Base-by-base conservation (phyloP, 2,797 vertebrate species). In the Chaunax sp. region DNA sequence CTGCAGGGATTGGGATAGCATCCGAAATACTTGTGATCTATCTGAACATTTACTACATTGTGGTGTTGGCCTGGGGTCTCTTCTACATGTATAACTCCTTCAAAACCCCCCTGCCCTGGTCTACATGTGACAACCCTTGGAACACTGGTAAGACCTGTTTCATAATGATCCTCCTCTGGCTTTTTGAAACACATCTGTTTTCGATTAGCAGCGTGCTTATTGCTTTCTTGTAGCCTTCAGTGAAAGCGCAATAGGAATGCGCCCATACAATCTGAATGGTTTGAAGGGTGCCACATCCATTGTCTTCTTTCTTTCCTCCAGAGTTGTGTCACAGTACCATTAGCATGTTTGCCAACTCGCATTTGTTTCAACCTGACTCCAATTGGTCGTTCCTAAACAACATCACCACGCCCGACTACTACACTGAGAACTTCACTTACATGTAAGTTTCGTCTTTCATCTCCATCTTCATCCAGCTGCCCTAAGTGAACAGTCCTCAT, bases 11-110 rank as follows among this genome's bases (percentile, higher is more conserved):
- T 20, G 98, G 98, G 1, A 81, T 96, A 53, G 96, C 96, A 0
- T 94, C 95, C 13, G 95, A 97, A 75, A 90, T 98, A 56, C 94
- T 97, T 0, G 95, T 95, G 57, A 70, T 85, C 15, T 99, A 96
- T 69, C 51, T 96, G 71, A 97, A 96, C 72, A 59, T 97, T 81
- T 97, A 96, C 87, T 96, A 96, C 85, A 96, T 98, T 5, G 75
- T 98, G 57, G 84, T 97, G 62, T 85, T 98, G n/a, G 93, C 96
- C 57, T 99, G 97, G 97, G 93, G 93, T 1, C 78, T 98, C 18
- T 95, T 98, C 81, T 99, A 98, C 84, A 84, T 99, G 13, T 92
- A 93, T 78, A 94, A 91, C 84, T 96, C 95, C 73, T 97, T 99
- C 65, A 82, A 71, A 33, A 78, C 72, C 1, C 90, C 95, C 1